These are phyloP conservation scores for Acrocephalus kingi DNA, from an alignment of 2,113 vertebrate genomes.

Conservation along the genomic window DNA sequence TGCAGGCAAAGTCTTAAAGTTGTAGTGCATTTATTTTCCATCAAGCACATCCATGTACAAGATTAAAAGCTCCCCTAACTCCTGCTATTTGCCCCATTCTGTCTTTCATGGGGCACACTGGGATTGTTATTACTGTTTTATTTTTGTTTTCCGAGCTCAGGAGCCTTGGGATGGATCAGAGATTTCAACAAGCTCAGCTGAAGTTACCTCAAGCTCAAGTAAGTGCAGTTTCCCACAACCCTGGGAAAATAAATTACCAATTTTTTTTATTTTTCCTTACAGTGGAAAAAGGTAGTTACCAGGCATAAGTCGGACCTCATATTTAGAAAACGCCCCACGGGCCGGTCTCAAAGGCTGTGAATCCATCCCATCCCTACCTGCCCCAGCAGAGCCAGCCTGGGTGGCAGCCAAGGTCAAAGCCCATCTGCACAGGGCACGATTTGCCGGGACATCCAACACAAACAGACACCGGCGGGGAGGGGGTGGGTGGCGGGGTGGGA, in stretches of 20 bases:
- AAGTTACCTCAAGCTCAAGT: background rate
- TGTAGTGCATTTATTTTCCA: slow-evolving; percentile 14
- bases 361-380: background rate
- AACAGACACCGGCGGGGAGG: background rate
- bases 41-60: background rate
- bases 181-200: background rate
- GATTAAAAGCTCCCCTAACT: background rate
- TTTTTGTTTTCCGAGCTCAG: background rate
- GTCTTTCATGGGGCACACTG: background rate
- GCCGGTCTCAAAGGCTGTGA: background rate
- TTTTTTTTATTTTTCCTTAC: background rate
- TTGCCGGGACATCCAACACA: background rate
- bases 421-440: background rate
- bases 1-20: slow-evolving; percentile 42
- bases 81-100: background rate
- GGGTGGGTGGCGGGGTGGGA: background rate
- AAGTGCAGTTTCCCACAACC: background rate
- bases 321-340: background rate
- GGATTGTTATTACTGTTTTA: background rate
- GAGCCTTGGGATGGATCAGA: background rate
- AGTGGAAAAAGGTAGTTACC: background rate
- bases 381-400: background rate
- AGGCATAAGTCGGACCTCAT: background rate
- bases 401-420: background rate
- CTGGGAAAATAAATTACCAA: background rate